A percentile compares a stretch with the other conserved stretches of the same genome.
Evolutionary conservation across 2,888 invertebrate species (phyloP).

Genomic region (Candidula unifasciata): DNA sequence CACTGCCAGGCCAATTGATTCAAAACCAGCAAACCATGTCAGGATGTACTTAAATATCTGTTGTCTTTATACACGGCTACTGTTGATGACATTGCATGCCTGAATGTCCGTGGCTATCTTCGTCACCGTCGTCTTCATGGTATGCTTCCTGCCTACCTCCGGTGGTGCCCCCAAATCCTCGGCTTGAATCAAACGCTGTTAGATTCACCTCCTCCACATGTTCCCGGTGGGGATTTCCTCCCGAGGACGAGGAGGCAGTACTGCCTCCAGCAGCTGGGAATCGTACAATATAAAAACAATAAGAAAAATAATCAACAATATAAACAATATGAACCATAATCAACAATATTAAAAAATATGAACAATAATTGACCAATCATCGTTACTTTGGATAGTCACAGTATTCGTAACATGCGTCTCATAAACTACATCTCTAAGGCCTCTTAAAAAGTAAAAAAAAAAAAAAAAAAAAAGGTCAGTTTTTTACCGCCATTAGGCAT

Average conservation of each 20-base stretch:
- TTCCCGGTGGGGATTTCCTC: conserved; percentile 87
- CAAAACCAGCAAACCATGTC: too few relatives aligned
- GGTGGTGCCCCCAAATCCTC: conserved; percentile 78
- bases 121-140: conserved; percentile 82
- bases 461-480: too few relatives aligned
- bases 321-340: too few relatives aligned
- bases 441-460: too few relatives aligned
- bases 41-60: too few relatives aligned
- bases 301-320: too few relatives aligned
- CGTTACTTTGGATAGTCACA: too few relatives aligned
- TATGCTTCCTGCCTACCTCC: conserved; percentile 84
- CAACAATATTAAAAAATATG: too few relatives aligned
- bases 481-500: too few relatives aligned
- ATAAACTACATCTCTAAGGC: too few relatives aligned
- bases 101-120: conserved; percentile 81
- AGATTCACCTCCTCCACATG: conserved; percentile 91
- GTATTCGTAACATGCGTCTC: too few relatives aligned
- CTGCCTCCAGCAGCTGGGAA: conserved; percentile 84
- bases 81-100: conserved; percentile 89
- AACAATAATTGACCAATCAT: not conserved
- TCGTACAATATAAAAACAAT: not conserved
- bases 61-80: conserved; percentile 76
- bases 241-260: conserved; percentile 86
- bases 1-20: too few relatives aligned
- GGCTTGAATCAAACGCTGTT: conserved; percentile 84